Conservation (phyloP, 2,113 vertebrate genomes). For the Nothocercus julius region DNA sequence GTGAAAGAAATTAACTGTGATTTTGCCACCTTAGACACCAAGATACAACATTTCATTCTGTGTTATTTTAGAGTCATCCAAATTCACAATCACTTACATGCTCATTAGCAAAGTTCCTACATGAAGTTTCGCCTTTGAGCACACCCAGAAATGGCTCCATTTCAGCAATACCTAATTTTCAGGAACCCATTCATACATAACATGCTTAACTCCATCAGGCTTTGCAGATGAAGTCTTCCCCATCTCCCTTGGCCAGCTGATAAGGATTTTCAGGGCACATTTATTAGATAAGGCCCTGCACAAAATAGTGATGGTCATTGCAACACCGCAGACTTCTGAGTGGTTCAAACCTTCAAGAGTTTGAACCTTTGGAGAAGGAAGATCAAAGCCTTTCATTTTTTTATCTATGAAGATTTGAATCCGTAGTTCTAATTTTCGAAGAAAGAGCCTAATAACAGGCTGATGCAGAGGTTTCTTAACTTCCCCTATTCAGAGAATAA, state of each 20-base stretch:
- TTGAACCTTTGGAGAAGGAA: background rate
- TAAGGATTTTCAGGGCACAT: background rate
- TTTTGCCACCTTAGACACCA: background rate
- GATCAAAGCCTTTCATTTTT: background rate
- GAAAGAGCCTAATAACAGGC: background rate
- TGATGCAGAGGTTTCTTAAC: background rate
- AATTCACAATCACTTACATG: background rate
- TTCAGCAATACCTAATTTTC: background rate
- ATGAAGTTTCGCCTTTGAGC: background rate
- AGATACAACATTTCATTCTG: background rate
- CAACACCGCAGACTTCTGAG: background rate
- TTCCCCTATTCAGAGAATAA: conserved; percentile 1
- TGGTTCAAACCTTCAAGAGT: background rate
- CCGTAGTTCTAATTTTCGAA: background rate
- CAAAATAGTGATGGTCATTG: background rate
- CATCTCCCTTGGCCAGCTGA: background rate
- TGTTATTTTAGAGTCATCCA: background rate
- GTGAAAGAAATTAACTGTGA: background rate
- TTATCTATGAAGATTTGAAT: background rate
- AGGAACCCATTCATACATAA: background rate
- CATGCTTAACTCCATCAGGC: background rate
- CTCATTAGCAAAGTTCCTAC: background rate
- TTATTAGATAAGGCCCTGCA: background rate
- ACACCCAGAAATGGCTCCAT: background rate
- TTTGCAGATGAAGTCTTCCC: background rate